A percentile compares a stretch with the other conserved stretches of the same genome.
Evolutionary conservation across 2,797 vertebrate species (phyloP).

Genomic region (Enteromius mattozi): DNA sequence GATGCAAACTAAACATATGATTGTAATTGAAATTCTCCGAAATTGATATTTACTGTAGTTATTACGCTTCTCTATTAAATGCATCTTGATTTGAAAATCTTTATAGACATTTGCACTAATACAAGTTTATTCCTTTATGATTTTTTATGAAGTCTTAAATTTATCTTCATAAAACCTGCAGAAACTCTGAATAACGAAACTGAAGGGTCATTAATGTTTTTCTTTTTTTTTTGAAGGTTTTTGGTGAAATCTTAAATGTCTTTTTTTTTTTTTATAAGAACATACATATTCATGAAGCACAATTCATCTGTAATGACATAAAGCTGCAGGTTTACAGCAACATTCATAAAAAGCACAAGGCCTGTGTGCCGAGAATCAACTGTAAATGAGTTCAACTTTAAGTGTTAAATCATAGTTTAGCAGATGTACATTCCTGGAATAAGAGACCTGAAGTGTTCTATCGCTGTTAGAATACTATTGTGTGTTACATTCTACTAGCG

Average conservation of each 20-base stretch:
- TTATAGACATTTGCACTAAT: background rate
- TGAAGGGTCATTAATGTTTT: background rate
- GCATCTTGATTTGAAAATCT: background rate
- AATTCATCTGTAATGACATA: background rate
- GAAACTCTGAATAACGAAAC: background rate
- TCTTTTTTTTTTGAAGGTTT: background rate
- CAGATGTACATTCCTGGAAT: slow-evolving; percentile 17
- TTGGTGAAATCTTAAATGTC: background rate
- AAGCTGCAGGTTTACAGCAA: slow-evolving; percentile 3
- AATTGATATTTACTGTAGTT: no score
- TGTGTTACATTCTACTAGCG: background rate
- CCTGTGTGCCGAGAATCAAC: background rate
- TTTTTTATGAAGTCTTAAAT: background rate
- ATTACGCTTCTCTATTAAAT: background rate
- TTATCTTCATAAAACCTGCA: background rate
- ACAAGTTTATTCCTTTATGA: background rate
- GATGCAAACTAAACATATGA: background rate
- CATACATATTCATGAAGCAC: slow-evolving; percentile 13
- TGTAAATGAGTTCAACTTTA: background rate
- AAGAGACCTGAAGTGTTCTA: background rate
- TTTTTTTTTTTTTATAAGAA: background rate
- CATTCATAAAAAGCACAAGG: slow-evolving; percentile 1
- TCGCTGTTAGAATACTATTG: no score
- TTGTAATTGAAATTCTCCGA: no score
- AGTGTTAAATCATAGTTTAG: background rate